phyloP scores from a whole-genome alignment of 1,140 invertebrate genomes.

The Paraescarpia echinospica region DNA sequence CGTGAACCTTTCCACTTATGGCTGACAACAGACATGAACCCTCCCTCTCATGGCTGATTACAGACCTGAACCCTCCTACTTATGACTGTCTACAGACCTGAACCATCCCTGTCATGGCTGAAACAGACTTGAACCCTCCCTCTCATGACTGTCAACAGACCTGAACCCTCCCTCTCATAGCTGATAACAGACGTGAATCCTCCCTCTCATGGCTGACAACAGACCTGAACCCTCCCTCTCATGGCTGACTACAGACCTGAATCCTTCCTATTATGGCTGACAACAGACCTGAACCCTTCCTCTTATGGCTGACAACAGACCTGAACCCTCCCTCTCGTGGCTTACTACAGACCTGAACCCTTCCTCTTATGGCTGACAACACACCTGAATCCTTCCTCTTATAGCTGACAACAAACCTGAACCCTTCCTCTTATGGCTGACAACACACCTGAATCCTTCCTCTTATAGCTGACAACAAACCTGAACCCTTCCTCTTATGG shows the following conservation, averaged over 20 bases:
- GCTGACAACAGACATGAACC: not conserved
- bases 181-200: no score
- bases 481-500: not conserved
- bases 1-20: no score
- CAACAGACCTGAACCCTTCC: not conserved
- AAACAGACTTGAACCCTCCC: no score
- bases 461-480: not conserved
- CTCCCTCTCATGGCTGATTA: not conserved
- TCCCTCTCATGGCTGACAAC: no score
- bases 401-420: no score
- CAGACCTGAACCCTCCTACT: not conserved
- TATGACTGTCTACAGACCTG: not conserved
- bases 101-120: not conserved
- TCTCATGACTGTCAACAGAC: no score
- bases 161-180: no score
- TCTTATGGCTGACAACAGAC: not conserved
- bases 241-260: no score
- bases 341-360: not conserved
- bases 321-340: not conserved
- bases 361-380: not conserved
- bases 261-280: not conserved
- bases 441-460: not conserved
- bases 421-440: not conserved
- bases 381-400: no score
- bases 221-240: no score